Base-by-base conservation (phyloP, 2,797 vertebrate species). In the Sardinella longiceps region DNA sequence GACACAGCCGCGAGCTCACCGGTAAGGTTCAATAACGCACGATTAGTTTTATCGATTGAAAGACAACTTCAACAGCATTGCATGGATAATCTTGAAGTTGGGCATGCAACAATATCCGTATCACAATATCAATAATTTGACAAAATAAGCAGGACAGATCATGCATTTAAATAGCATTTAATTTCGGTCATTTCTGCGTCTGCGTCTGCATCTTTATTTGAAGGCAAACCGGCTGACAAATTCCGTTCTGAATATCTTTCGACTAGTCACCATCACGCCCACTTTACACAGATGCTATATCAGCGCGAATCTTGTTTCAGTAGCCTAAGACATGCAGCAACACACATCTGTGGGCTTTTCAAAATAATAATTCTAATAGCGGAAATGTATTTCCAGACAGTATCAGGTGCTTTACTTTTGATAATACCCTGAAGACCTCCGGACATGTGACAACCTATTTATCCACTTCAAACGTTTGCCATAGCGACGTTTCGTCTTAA, bases 21-120 rank as follows among this genome's bases (percentile, higher is more conserved):
- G 70, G 70, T 77, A 77, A 77, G 70, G 70, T 77, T 77, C 70
- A 77, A 77, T 77, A 77, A 77, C 70, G 70, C 70, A 77, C 37
- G 70, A 77, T 77, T 77, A 77, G 70, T 77, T 77, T 77, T 77
- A 77, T 77, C 37, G 70, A 77, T 77, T 77, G 33, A 77, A 77
- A 77, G 70, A 77, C 70, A 77, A 77, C 70, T 77, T 77, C 70
- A 4, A 37, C 70, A 77, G 33, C 37, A 43, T 77, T 20, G 43
- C 28, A 43, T 77, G 33, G 70, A 18, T 70, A 5, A 33, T 33
- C 63, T 77, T 77, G 33, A 70, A 77, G 70, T 77, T 39, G 33
- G 5, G 15, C 37, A 43, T 77, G 70, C 28, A 77, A 39, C 37
- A 39, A 39, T 37, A 77, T 43, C 18, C 18, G 6, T 20, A 39